These are phyloP conservation scores for Brevimyrus niger DNA, from an alignment of 2,113 vertebrate genomes.

Conservation along the genomic window DNA sequence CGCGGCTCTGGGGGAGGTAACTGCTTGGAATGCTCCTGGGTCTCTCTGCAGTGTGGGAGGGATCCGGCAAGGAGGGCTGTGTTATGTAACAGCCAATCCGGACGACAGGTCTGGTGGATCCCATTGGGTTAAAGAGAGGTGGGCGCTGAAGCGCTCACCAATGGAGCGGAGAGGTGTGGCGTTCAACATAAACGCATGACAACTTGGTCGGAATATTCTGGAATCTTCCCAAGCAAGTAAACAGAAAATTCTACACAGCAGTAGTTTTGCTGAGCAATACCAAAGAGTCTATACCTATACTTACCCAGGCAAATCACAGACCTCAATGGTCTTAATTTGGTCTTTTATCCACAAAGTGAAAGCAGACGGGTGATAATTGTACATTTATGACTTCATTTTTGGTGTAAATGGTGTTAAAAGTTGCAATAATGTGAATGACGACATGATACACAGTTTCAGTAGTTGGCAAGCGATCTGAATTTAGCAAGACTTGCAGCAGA, in stretches of 20 bases:
- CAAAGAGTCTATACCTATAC: background rate
- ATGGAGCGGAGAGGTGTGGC: constrained; percentile 22
- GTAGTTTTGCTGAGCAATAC: constrained; percentile 21
- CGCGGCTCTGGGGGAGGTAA: no score
- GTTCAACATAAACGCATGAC: constrained; percentile 8
- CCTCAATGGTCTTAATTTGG: background rate
- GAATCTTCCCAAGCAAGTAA: constrained; percentile 19
- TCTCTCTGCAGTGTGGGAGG: background rate
- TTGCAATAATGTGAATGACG: background rate
- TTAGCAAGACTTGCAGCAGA: background rate
- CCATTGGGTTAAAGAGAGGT: constrained; percentile 15
- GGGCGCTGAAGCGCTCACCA: constrained; percentile 10
- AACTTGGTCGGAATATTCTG: constrained; percentile 17
- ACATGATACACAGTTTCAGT: background rate
- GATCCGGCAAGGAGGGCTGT: background rate
- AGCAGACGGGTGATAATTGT: background rate
- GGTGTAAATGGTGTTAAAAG: background rate
- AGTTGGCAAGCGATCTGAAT: background rate
- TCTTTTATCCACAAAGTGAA: background rate
- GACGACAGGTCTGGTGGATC: background rate
- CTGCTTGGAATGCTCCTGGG: background rate
- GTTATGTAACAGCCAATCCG: constrained; percentile 14
- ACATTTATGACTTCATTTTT: background rate
- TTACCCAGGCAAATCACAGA: background rate
- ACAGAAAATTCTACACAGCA: background rate